A percentile compares a stretch with the other conserved stretches of the same genome.
Evolutionary conservation across 2,888 invertebrate genomes (phyloP).

Genomic region (Eupithecia tripunctaria): DNA sequence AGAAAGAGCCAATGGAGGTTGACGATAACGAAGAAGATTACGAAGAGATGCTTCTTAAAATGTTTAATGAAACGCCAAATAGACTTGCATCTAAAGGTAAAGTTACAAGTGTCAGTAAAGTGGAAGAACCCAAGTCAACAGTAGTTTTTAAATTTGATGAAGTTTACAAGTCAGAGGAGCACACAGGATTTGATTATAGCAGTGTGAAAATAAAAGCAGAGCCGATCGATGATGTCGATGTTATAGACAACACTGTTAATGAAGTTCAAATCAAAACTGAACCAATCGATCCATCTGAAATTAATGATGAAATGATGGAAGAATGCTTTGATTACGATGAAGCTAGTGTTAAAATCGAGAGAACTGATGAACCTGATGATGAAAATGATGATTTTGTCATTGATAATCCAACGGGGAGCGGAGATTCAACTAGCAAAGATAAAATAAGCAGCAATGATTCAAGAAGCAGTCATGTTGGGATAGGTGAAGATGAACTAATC

Average conservation of each 20-base stretch:
- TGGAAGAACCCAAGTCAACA: neutral
- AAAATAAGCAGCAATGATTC: neutral
- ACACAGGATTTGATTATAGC: neutral
- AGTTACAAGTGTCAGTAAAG: neutral
- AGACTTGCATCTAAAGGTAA: neutral
- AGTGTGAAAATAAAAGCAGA: slow-evolving; percentile 36
- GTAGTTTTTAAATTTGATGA: neutral
- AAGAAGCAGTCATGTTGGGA: neutral
- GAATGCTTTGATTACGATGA: neutral
- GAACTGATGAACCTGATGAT: neutral
- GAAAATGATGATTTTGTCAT: neutral
- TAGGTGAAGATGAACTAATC: slow-evolving; percentile 8
- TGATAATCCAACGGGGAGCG: neutral
- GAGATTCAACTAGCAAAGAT: neutral
- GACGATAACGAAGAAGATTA: slow-evolving; percentile 25
- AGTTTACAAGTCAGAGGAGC: neutral
- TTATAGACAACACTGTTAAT: slow-evolving; percentile 14
- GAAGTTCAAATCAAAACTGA: slow-evolving; percentile 28
- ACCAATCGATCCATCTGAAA: slow-evolving; percentile 16
- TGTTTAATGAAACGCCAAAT: slow-evolving; percentile 23
- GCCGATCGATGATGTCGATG: slow-evolving; percentile 35
- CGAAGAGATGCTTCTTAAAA: slow-evolving; percentile 28
- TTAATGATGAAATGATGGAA: neutral
- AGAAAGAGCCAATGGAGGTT: slow-evolving; percentile 18
- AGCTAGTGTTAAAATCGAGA: neutral